These are phyloP conservation scores for Atrina japonica DNA, from an alignment of 2,888 invertebrate species.

Conservation along the genomic window DNA sequence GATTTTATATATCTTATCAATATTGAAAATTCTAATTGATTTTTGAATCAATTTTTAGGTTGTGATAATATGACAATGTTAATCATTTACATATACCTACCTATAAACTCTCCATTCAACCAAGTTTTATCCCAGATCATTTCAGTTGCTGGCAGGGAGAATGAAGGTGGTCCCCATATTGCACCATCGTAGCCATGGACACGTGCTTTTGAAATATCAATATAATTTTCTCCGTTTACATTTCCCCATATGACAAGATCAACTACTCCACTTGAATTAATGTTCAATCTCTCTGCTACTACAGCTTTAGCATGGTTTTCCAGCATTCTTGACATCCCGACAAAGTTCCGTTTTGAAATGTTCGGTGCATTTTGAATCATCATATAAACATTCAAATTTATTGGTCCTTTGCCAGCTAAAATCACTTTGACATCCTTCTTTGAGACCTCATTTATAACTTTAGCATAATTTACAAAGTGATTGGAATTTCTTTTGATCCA, in stretches of 20 bases:
- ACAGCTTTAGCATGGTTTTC: constrained; percentile 78
- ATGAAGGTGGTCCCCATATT: constrained; percentile 77
- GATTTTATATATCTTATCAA: too few species aligned
- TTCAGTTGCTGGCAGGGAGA: constrained; percentile 72
- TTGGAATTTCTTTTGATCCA: constrained; percentile 71
- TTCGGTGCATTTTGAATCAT: constrained; percentile 73
- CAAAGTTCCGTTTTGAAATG: constrained; percentile 73
- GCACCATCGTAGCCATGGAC: constrained; percentile 78
- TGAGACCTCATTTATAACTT: constrained; percentile 68
- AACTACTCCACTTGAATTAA: constrained; percentile 76
- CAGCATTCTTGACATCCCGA: constrained; percentile 70
- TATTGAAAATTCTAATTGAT: too few species aligned
- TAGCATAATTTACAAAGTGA: constrained; percentile 69
- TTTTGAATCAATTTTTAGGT: too few species aligned
- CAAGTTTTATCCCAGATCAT: constrained; percentile 78
- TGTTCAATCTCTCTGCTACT: constrained; percentile 70
- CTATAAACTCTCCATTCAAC: constrained; percentile 70
- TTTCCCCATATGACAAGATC: constrained; percentile 79
- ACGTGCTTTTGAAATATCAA: constrained; percentile 64
- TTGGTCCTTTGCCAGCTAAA: constrained; percentile 73
- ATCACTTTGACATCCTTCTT: constrained; percentile 73
- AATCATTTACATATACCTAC: too few species aligned
- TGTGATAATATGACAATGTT: too few species aligned
- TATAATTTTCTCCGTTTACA: constrained; percentile 62
- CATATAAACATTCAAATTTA: constrained; percentile 76